Evolutionary conservation across 2,888 invertebrate genomes (phyloP).

Genomic region (Phyllotreta striolata): DNA sequence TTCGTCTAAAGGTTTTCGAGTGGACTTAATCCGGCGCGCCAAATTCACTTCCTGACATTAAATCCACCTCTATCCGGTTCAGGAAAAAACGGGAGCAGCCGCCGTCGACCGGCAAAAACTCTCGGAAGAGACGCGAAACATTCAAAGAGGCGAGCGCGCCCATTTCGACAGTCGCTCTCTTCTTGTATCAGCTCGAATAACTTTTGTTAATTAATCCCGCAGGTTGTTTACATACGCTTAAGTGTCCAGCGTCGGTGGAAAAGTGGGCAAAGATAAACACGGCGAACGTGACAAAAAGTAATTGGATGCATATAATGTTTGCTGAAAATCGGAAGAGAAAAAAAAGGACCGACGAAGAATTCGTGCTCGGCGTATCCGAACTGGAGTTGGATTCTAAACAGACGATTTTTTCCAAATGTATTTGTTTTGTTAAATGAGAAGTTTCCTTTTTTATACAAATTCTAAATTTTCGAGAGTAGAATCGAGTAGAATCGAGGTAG

Average conservation of each 20-base stretch:
- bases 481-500: too few relatives aligned
- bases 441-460: too few relatives aligned
- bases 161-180: conserved; percentile 26
- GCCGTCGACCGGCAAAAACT: neutral
- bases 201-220: conserved; percentile 40
- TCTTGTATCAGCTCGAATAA: conserved; percentile 24
- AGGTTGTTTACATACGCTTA: conserved; percentile 40
- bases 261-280: conserved; percentile 40
- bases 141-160: conserved; percentile 18
- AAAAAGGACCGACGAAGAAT: conserved; percentile 6
- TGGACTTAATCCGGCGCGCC: too few relatives aligned
- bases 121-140: conserved; percentile 1
- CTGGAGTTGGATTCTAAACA: neutral
- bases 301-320: conserved; percentile 38
- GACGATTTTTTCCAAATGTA: neutral
- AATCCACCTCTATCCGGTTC: too few relatives aligned
- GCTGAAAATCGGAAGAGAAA: neutral
- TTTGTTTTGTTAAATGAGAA: too few relatives aligned
- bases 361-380: neutral
- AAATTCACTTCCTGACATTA: too few relatives aligned
- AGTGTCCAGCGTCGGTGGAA: conserved; percentile 33
- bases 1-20: too few relatives aligned
- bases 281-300: conserved; percentile 44
- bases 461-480: too few relatives aligned
- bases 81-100: neutral